Percentiles rank a stretch among this genome's conserved stretches.
These are phyloP conservation scores for Magallana gigas DNA, from an alignment of 1,140 invertebrate species.

Conservation along the genomic window DNA sequence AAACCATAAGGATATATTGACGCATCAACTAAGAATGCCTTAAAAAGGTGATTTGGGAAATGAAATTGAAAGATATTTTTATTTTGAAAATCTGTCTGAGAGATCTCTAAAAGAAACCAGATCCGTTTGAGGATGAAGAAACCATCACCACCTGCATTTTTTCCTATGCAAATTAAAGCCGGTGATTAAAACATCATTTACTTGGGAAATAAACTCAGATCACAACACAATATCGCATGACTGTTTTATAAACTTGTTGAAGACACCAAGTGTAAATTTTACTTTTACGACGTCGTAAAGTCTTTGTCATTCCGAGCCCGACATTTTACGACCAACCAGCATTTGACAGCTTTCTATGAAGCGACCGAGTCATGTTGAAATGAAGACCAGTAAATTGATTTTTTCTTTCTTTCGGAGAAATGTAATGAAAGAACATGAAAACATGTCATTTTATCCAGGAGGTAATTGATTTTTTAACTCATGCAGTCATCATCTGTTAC, in stretches of 20 bases:
- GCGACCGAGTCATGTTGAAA: background rate
- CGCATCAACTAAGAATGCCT: too few relatives aligned
- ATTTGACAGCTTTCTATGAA: background rate
- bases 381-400: constrained; percentile 1
- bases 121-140: too few relatives aligned
- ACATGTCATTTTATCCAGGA: constrained; percentile 21
- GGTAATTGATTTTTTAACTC: background rate
- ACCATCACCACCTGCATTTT: background rate
- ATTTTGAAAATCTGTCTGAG: too few relatives aligned
- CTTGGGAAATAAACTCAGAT: background rate
- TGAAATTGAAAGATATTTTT: too few relatives aligned
- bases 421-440: constrained; percentile 17
- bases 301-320: background rate
- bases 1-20: too few relatives aligned
- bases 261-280: background rate
- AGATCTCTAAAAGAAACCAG: too few relatives aligned
- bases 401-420: background rate
- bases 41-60: too few relatives aligned
- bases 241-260: background rate
- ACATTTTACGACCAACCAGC: background rate
- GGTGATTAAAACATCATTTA: constrained; percentile 17
- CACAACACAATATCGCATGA: constrained; percentile 1
- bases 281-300: background rate
- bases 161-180: background rate
- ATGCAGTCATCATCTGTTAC: constrained; percentile 17